A percentile compares a stretch with the other conserved stretches of the same genome.
These are phyloP conservation scores for Myotis daubentonii DNA, from an alignment of 2,797 vertebrate genomes.

Conservation along the genomic window DNA sequence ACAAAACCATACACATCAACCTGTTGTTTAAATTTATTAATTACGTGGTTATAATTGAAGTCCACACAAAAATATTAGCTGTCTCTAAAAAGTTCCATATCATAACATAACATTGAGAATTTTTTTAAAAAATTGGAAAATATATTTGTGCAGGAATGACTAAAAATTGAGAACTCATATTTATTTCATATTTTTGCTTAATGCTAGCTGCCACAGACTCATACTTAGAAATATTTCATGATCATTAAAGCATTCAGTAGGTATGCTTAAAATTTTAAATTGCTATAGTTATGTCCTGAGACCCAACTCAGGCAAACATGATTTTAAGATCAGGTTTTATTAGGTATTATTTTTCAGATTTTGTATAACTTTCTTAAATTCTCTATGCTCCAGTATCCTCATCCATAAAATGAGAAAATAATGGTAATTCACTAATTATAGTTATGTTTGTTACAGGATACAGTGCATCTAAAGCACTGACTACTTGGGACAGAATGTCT, in stretches of 20 bases:
- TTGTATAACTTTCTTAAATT: conserved; percentile 28
- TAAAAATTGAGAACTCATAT: neutral
- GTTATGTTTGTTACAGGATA: neutral
- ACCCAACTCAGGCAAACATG: neutral
- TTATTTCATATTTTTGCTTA: neutral
- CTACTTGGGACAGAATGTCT: neutral
- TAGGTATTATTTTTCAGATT: neutral
- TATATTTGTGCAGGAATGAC: neutral
- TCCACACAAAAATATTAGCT: neutral
- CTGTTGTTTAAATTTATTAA: neutral
- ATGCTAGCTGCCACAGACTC: neutral
- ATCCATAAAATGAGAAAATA: neutral
- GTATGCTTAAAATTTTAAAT: neutral
- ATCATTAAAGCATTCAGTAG: neutral
- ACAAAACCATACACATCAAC: neutral
- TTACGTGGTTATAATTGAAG: neutral
- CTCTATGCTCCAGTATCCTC: neutral
- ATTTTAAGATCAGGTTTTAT: neutral
- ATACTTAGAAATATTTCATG: neutral
- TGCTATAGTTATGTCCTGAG: neutral
- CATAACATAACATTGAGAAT: neutral
- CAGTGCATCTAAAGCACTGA: neutral
- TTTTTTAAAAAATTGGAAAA: neutral
- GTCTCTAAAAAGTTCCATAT: neutral
- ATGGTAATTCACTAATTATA: neutral